Evolutionary conservation across 2,888 invertebrate species (phyloP).

Genomic region (Mimas tiliae): DNA sequence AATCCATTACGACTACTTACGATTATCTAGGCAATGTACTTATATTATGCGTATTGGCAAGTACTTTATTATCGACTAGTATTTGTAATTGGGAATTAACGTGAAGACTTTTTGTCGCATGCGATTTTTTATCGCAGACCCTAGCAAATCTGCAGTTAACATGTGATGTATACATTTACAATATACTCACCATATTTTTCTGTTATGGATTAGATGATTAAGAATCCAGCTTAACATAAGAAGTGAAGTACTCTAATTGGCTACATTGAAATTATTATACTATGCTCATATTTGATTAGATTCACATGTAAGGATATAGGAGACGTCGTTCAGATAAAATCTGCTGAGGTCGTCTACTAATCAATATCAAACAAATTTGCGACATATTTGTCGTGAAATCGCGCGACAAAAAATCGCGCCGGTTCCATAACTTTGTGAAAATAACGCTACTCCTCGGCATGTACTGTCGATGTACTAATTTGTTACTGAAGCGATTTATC

Average conservation of each 20-base stretch:
- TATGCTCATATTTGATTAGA: too few relatives aligned
- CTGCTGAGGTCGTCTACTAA: not conserved
- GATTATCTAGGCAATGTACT: constrained; percentile 14
- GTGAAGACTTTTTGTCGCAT: constrained; percentile 9
- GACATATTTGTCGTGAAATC: not conserved
- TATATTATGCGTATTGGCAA: constrained; percentile 21
- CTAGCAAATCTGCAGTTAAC: not conserved
- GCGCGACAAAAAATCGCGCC: constrained; percentile 12
- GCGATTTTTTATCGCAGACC: not conserved
- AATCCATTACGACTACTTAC: not conserved
- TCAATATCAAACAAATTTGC: not conserved
- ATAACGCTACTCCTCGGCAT: not conserved
- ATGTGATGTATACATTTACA: not conserved
- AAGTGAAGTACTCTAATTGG: too few relatives aligned
- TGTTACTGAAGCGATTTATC: not conserved
- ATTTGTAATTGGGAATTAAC: constrained; percentile 1
- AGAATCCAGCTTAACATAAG: too few relatives aligned
- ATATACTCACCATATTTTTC: too few relatives aligned
- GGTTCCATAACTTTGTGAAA: not conserved
- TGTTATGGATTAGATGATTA: too few relatives aligned
- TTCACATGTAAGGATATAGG: too few relatives aligned
- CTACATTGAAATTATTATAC: too few relatives aligned
- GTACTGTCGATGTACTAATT: constrained; percentile 11
- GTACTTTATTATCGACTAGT: constrained; percentile 17
- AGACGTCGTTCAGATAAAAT: not conserved